Percentiles rank a stretch among this genome's conserved stretches.
These are phyloP conservation scores for Latheticus oryzae DNA, from an alignment of 2,888 invertebrate genomes.

Conservation along the genomic window DNA sequence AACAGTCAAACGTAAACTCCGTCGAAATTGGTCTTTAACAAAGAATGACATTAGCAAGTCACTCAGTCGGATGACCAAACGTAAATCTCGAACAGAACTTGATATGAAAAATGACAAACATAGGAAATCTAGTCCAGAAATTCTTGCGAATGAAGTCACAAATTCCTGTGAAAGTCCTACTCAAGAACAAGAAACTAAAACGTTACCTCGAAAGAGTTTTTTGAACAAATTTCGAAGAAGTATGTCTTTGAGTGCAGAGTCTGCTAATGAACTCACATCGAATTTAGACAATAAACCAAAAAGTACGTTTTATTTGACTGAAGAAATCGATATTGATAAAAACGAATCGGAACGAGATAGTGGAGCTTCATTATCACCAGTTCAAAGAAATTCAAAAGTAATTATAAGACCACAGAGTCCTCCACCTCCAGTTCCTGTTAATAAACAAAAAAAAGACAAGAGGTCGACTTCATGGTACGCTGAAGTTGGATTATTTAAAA, in stretches of 20 bases:
- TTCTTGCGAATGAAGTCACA: conserved; percentile 12
- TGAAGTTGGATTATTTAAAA: conserved; percentile 50
- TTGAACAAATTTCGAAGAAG: conserved; percentile 73
- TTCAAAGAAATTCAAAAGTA: conserved; percentile 48
- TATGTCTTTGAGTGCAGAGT: conserved; percentile 70
- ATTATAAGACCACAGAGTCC: conserved; percentile 59
- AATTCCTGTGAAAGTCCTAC: conserved; percentile 18
- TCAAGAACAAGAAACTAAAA: conserved; percentile 35
- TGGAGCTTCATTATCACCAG: conserved; percentile 48
- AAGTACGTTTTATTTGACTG: conserved; percentile 80
- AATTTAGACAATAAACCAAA: conserved; percentile 64
- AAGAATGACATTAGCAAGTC: conserved; percentile 72
- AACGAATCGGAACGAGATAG: conserved; percentile 60
- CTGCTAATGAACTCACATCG: conserved; percentile 68
- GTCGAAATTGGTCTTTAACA: conserved; percentile 71
- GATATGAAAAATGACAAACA: conserved; percentile 37
- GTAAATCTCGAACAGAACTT: conserved; percentile 60
- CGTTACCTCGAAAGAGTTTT: conserved; percentile 52
- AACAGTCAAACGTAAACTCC: conserved; percentile 75
- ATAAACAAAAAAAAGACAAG: conserved; percentile 43
- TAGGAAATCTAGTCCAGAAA: conserved; percentile 34
- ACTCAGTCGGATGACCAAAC: conserved; percentile 65
- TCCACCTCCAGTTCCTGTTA: conserved; percentile 60
- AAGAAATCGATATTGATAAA: conserved; percentile 72
- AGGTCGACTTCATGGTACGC: conserved; percentile 49